Conservation (phyloP, 2,113 vertebrate genomes). For the Ceyx margarethae region DNA sequence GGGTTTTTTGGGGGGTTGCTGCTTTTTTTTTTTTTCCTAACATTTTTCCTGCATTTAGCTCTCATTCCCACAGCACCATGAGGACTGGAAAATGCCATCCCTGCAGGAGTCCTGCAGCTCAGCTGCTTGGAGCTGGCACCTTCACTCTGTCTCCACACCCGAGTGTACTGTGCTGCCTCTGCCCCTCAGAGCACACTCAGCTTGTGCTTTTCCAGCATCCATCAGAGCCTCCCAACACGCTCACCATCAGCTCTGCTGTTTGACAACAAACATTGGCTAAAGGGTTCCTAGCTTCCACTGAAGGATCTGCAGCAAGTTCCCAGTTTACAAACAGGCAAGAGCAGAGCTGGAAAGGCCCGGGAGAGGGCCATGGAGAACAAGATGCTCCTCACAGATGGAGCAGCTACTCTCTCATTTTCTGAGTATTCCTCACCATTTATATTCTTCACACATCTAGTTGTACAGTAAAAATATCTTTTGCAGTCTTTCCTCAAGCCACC, state of each 20-base stretch:
- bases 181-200: background rate
- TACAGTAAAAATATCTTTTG: constrained; percentile 15
- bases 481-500: background rate
- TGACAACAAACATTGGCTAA: constrained; percentile 9
- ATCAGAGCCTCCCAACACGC: background rate
- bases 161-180: background rate
- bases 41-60: background rate
- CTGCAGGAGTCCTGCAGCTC: background rate
- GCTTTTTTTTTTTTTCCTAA: background rate
- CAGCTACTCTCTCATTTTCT: constrained; percentile 1
- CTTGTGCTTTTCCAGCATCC: background rate
- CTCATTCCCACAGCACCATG: rapidly evolving
- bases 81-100: background rate
- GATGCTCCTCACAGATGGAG: constrained; percentile 45
- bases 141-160: background rate
- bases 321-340: background rate
- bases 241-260: background rate
- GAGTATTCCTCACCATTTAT: background rate
- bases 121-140: background rate
- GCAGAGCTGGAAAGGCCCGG: background rate
- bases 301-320: background rate
- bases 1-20: background rate
- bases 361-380: background rate
- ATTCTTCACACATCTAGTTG: background rate
- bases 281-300: background rate